Evolutionary conservation across 1,140 invertebrate genomes (phyloP).

Genomic region (Conus ventricosus): DNA sequence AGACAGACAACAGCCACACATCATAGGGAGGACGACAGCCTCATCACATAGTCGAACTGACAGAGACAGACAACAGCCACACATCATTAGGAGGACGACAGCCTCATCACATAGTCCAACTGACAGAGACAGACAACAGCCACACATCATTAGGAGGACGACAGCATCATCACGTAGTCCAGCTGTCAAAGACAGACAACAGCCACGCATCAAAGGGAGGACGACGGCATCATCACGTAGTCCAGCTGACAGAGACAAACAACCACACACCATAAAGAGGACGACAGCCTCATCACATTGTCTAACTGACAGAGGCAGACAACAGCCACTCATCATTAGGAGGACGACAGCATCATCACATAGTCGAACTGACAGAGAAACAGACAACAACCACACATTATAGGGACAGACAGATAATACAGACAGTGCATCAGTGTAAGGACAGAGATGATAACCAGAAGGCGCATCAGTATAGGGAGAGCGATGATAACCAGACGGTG

Average conservation of each 20-base stretch:
- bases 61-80: conserved; percentile 94
- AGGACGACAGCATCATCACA: too few relatives aligned
- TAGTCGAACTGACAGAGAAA: too few relatives aligned
- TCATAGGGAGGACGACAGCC: conserved; percentile 90
- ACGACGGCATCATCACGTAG: too few relatives aligned
- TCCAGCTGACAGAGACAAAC: conserved; percentile 89
- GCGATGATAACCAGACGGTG: too few relatives aligned
- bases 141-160: too few relatives aligned
- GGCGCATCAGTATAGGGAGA: too few relatives aligned
- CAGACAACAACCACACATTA: too few relatives aligned
- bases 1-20: conserved; percentile 86
- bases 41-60: conserved; percentile 89
- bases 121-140: conserved; percentile 93
- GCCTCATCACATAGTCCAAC: conserved; percentile 89
- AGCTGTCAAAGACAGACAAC: conserved; percentile 86
- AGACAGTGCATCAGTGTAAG: too few relatives aligned
- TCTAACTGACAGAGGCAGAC: conserved; percentile 83
- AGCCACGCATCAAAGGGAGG: conserved; percentile 96
- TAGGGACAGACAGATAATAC: too few relatives aligned
- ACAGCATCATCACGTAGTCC: conserved; percentile 94
- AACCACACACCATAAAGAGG: conserved; percentile 93
- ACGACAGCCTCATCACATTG: conserved; percentile 91
- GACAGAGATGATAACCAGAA: too few relatives aligned
- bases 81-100: too few relatives aligned
- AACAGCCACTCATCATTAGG: too few relatives aligned